These are phyloP conservation scores for Dipus sagitta DNA, from an alignment of 2,797 vertebrate species.

Conservation along the genomic window DNA sequence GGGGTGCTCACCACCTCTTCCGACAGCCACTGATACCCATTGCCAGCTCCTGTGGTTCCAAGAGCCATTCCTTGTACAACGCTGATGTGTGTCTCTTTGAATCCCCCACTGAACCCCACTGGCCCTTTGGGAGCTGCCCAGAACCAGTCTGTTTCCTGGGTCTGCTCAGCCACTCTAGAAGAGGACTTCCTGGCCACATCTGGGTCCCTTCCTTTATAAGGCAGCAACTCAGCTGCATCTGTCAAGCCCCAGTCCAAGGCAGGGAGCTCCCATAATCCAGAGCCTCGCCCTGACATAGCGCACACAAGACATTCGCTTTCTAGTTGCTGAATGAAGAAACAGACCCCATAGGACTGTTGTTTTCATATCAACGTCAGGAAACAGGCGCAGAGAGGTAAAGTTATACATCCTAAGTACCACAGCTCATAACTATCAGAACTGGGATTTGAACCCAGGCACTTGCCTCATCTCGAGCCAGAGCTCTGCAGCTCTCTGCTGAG, in stretches of 20 bases:
- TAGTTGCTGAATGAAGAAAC: neutral
- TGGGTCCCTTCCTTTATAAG: neutral
- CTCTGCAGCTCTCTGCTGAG: neutral
- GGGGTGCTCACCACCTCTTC: neutral
- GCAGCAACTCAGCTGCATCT: neutral
- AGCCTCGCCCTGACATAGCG: neutral
- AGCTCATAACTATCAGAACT: neutral
- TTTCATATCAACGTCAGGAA: neutral
- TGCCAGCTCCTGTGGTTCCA: neutral
- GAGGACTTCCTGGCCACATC: no score
- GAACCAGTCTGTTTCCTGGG: neutral
- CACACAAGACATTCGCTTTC: neutral
- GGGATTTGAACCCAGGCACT: neutral
- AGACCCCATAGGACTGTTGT: neutral
- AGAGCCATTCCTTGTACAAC: neutral
- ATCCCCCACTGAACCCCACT: neutral
- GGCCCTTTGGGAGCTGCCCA: neutral
- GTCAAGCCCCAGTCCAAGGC: neutral
- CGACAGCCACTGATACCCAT: neutral
- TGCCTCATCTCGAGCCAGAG: neutral
- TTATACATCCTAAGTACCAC: neutral
- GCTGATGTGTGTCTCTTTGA: neutral
- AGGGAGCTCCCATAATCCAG: neutral
- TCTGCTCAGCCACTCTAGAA: neutral
- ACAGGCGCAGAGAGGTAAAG: slow-evolving; percentile 12